Evolutionary conservation across 2,797 vertebrate species (phyloP).

Genomic region (Dromococcyx pavoninus): DNA sequence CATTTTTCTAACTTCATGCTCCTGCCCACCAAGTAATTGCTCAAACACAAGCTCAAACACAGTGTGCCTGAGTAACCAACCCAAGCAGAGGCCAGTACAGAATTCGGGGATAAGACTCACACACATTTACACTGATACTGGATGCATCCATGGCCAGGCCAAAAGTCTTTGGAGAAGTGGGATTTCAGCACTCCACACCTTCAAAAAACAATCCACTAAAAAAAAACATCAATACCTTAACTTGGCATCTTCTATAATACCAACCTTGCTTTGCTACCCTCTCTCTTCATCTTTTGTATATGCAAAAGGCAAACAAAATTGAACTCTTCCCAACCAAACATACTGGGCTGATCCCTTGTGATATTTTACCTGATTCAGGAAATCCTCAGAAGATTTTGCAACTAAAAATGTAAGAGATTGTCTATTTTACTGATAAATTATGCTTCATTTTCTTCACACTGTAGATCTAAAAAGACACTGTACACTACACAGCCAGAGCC

Average conservation of each 20-base stretch:
- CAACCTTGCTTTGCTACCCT: background rate
- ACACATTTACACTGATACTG: background rate
- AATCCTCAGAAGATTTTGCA: background rate
- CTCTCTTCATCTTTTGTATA: background rate
- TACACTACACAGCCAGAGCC: background rate
- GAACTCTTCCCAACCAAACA: background rate
- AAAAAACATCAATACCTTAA: background rate
- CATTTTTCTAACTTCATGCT: background rate
- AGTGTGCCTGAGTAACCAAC: background rate
- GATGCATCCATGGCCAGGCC: background rate
- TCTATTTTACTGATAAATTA: background rate
- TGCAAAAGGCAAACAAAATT: background rate
- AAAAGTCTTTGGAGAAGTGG: background rate
- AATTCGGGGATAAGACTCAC: background rate
- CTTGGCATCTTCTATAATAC: background rate
- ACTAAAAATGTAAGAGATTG: background rate
- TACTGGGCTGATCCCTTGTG: background rate
- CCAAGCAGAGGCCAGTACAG: background rate
- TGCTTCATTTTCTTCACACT: background rate
- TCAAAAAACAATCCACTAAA: background rate
- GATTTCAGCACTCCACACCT: background rate
- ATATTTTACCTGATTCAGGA: background rate
- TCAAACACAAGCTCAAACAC: background rate
- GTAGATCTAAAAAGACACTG: background rate
- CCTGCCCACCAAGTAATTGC: background rate